Percentiles rank a stretch among this genome's conserved stretches.
Conservation (phyloP, 2,113 vertebrate species). For the Corythoichthys haematopterus region DNA sequence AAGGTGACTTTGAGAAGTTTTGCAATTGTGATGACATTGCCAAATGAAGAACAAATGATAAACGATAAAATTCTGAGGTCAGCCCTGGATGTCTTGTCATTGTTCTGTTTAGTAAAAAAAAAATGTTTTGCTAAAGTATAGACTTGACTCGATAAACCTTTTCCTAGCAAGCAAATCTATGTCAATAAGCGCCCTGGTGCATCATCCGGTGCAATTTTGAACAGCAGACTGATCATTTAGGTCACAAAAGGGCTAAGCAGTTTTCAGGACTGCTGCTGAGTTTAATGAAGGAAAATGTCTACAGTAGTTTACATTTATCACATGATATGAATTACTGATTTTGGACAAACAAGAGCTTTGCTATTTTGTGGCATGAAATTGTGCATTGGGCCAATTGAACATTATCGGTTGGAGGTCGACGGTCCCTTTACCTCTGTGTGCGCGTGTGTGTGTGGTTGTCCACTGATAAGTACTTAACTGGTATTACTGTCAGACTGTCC, state of each 20-base stretch:
- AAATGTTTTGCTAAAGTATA: slow-evolving; percentile 45
- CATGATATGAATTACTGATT: slow-evolving; percentile 19
- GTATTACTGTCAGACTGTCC: slow-evolving; percentile 43
- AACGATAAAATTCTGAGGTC: slow-evolving; percentile 33
- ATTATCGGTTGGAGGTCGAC: slow-evolving; percentile 45
- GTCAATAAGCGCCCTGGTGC: slow-evolving; percentile 31
- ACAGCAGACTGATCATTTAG: slow-evolving; percentile 33
- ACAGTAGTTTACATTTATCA: slow-evolving; percentile 21
- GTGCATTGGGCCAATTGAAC: slow-evolving; percentile 50
- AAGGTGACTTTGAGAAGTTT: slow-evolving; percentile 44
- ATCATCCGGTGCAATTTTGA: slow-evolving; percentile 31
- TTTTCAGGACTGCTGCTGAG: slow-evolving; percentile 55
- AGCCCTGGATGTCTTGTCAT: slow-evolving; percentile 45
- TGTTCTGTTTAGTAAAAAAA: slow-evolving; percentile 27
- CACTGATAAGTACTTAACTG: slow-evolving; percentile 34
- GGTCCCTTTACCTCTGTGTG: slow-evolving; percentile 56
- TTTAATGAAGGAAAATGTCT: slow-evolving; percentile 33
- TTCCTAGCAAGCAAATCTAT: slow-evolving; percentile 28
- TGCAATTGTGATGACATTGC: slow-evolving; percentile 57
- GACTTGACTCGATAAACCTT: slow-evolving; percentile 41
- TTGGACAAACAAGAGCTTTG: slow-evolving; percentile 29
- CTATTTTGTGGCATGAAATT: slow-evolving; percentile 41
- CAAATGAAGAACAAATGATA: slow-evolving; percentile 68
- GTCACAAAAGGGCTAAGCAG: slow-evolving; percentile 65
- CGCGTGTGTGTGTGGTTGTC: slow-evolving; percentile 55